Conservation (phyloP, 2,113 vertebrate species). For the Narcine bancroftii region DNA sequence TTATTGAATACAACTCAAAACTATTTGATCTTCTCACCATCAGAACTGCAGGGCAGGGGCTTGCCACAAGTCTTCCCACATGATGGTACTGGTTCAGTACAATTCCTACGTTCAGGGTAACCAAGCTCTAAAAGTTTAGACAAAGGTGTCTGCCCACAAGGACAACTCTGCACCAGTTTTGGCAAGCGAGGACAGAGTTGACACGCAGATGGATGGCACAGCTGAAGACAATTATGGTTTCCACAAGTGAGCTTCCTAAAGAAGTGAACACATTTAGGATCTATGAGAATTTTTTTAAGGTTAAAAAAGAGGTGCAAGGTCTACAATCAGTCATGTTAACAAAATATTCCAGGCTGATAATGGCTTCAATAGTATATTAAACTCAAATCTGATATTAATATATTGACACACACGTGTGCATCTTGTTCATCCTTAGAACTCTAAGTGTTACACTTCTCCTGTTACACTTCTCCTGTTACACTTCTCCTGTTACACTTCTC, state of each 20-base stretch:
- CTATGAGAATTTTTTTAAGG: background rate
- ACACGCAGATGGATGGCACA: conserved; percentile 77
- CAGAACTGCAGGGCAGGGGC: conserved; percentile 79
- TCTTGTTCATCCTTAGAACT: no score
- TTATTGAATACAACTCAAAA: conserved; percentile 18
- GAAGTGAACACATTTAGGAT: background rate
- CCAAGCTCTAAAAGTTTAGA: conserved; percentile 82
- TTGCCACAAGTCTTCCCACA: conserved; percentile 90
- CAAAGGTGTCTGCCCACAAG: conserved; percentile 82
- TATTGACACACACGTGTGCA: no score
- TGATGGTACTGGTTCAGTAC: conserved; percentile 82
- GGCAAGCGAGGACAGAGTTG: conserved; percentile 75
- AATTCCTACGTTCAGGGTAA: conserved; percentile 68
- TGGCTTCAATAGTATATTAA: conserved; percentile 43
- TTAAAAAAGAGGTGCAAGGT: background rate
- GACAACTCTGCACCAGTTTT: conserved; percentile 71
- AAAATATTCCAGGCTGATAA: conserved; percentile 40
- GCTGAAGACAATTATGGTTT: conserved; percentile 73
- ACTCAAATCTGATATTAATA: no score
- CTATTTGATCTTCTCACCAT: conserved; percentile 57
- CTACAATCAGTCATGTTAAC: background rate
- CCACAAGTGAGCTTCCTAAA: conserved; percentile 75
- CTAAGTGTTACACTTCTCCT: no score
- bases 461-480: no score
- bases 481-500: no score